Evolutionary conservation across 2,113 vertebrate species (phyloP).

Genomic region (Syngnathus scovelli): DNA sequence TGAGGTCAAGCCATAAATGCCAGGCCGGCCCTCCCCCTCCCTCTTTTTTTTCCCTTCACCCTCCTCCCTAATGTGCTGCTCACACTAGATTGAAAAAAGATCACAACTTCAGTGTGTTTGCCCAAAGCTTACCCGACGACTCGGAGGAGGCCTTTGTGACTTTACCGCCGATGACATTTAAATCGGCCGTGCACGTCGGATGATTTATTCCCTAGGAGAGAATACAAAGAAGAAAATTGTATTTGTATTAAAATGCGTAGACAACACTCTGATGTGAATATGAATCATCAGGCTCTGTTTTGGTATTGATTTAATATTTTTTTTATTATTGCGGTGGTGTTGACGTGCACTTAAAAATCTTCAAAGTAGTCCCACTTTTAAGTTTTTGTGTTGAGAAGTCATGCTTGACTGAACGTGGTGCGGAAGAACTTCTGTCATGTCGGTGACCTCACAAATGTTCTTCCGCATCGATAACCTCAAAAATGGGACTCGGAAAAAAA

Average conservation of each 20-base stretch:
- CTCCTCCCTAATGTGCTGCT: neutral
- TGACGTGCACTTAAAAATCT: neutral
- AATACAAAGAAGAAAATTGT: neutral
- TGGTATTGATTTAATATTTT: neutral
- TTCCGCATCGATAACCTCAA: neutral
- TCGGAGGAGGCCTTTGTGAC: constrained; percentile 20
- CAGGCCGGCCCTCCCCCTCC: constrained; percentile 19
- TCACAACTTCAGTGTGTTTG: constrained; percentile 7
- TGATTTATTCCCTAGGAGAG: neutral
- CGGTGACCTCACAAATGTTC: neutral
- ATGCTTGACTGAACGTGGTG: neutral
- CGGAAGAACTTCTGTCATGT: neutral
- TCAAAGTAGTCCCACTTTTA: neutral
- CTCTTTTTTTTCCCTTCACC: neutral
- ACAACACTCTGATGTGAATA: neutral
- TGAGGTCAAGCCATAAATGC: constrained; percentile 50
- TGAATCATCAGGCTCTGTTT: neutral
- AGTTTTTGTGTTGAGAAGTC: neutral
- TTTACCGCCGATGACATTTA: neutral
- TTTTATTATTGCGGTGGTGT: too few species aligned
- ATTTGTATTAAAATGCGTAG: neutral
- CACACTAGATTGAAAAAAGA: neutral
- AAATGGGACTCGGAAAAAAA: neutral
- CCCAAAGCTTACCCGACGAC: constrained; percentile 26
- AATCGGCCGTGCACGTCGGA: neutral